Conservation (phyloP, 1,140 invertebrate genomes). For the Scaptomyza hsui region DNA sequence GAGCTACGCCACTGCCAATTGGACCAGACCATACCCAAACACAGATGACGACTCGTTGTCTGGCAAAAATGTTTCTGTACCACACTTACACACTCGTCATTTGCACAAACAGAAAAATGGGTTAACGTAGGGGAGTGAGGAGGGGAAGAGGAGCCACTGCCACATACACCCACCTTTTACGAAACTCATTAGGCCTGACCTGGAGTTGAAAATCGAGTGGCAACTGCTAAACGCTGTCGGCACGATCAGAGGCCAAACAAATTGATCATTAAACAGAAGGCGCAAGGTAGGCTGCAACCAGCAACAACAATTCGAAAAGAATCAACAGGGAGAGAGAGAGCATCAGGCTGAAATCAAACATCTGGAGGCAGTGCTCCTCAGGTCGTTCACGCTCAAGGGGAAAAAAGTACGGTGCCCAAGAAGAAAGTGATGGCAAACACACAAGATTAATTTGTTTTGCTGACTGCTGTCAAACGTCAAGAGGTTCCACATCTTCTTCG, state of each 20-base stretch:
- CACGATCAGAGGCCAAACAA: conserved; percentile 81
- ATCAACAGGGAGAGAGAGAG: conserved; percentile 18
- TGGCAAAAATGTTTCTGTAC: conserved; percentile 27
- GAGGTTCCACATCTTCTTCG: conserved; percentile 30
- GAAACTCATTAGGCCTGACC: conserved; percentile 66
- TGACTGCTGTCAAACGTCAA: conserved; percentile 19
- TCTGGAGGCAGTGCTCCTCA: conserved; percentile 59
- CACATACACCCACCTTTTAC: conserved; percentile 71
- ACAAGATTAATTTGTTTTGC: conserved; percentile 83
- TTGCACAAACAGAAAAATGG: conserved; percentile 5
- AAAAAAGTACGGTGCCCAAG: conserved; percentile 11
- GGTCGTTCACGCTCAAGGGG: conserved; percentile 42
- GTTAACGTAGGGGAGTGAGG: background rate
- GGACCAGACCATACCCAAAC: conserved; percentile 23
- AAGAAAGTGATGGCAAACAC: conserved; percentile 65
- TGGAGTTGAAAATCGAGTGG: conserved; percentile 29
- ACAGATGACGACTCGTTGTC: conserved; percentile 47
- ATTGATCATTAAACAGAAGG: conserved; percentile 83
- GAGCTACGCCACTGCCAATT: background rate
- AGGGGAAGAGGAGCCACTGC: conserved; percentile 47
- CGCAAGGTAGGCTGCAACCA: conserved; percentile 62
- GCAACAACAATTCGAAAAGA: conserved; percentile 10
- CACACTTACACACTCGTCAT: conserved; percentile 22
- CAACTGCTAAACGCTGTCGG: conserved; percentile 73
- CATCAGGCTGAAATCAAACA: conserved; percentile 75